phyloP scores from a whole-genome alignment of 2,113 vertebrate genomes.

The Hippocampus barbouri region DNA sequence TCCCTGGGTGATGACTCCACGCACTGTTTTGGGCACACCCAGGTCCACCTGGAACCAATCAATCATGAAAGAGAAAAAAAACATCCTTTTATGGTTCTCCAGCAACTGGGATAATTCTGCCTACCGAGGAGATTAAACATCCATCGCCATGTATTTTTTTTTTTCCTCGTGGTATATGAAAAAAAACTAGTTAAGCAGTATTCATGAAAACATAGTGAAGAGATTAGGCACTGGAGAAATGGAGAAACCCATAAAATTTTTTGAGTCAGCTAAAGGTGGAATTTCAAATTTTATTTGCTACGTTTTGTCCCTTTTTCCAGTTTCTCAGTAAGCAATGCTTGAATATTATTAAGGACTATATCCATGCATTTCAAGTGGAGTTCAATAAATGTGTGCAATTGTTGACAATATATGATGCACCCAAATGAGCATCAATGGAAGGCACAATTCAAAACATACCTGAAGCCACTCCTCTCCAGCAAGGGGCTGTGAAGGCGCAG shows the following conservation, averaged over 20 bases:
- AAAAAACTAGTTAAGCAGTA: not conserved
- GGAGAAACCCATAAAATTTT: not conserved
- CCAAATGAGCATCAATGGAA: no score
- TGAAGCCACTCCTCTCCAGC: constrained; percentile 95
- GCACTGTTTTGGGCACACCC: constrained; percentile 78
- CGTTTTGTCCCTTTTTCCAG: no score
- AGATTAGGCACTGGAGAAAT: not conserved
- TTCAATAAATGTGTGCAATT: no score
- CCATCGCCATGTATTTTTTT: not conserved
- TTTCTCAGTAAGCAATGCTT: no score
- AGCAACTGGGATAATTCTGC: not conserved
- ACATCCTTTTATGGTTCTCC: not conserved
- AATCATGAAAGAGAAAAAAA: not conserved
- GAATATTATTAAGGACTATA: no score
- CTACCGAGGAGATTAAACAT: not conserved
- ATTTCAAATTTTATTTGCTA: not conserved
- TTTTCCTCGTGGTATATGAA: not conserved
- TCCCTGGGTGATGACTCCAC: constrained; percentile 90
- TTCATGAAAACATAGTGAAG: not conserved
- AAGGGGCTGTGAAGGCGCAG: constrained; percentile 78
- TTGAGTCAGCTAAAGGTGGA: not conserved
- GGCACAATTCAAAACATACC: constrained; percentile 19
- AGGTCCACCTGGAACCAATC: constrained; percentile 77
- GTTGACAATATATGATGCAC: no score
- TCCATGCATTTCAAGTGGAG: no score